A percentile compares a stretch with the other conserved stretches of the same genome.
phyloP scores from a whole-genome alignment of 2,888 invertebrate species.

The Aporophyla lueneburgensis region DNA sequence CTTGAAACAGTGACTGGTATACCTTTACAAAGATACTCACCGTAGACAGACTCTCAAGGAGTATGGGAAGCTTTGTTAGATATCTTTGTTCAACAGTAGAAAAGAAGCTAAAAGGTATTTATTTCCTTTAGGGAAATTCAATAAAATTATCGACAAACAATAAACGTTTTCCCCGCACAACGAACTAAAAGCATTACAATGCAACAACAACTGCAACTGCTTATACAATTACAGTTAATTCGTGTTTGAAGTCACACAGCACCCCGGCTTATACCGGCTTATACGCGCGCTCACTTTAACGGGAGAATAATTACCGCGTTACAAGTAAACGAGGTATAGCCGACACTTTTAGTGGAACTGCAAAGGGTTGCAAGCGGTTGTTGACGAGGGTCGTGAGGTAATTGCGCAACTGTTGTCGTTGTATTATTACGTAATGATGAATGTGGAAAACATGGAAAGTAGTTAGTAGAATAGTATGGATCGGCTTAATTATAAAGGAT shows the following conservation, averaged over 20 bases:
- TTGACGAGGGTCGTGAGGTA: constrained; percentile 55
- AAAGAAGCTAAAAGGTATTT: not conserved
- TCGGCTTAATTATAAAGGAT: not conserved
- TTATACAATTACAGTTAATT: constrained; percentile 66
- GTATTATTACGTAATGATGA: constrained; percentile 53
- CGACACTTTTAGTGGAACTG: constrained; percentile 51
- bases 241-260: constrained; percentile 62
- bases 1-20: not conserved
- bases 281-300: constrained; percentile 52
- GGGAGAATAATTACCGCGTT: constrained; percentile 60
- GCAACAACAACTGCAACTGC: constrained; percentile 54
- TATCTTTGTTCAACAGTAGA: not conserved
- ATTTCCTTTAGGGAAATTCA: not conserved
- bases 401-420: constrained; percentile 56
- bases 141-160: not conserved
- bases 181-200: constrained; percentile 43
- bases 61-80: not conserved
- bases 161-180: constrained; percentile 6
- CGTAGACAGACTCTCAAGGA: too few species aligned
- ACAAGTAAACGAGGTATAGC: constrained; percentile 46
- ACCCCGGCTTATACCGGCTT: constrained; percentile 57
- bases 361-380: constrained; percentile 47
- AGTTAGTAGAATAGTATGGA: not conserved
- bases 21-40: not conserved
- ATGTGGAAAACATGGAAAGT: constrained; percentile 36